phyloP scores from a whole-genome alignment of 1,140 invertebrate genomes.

The Lucilia sericata region DNA sequence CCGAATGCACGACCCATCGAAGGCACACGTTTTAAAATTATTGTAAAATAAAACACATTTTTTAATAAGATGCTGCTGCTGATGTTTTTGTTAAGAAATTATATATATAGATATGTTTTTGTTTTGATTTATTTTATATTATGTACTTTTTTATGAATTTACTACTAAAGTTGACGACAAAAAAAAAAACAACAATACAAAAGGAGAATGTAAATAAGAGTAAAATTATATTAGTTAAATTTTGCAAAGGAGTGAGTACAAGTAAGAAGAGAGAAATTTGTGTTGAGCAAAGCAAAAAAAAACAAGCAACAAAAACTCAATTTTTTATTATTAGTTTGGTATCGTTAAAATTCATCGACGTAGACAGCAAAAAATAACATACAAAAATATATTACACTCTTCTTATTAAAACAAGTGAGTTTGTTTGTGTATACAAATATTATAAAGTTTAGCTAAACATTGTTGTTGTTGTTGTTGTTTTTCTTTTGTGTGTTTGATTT shows the following conservation, averaged over 20 bases:
- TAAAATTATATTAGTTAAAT: too few species aligned
- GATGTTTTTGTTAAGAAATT: not conserved
- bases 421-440: not conserved
- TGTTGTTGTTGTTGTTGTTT: slow-evolving; percentile 4
- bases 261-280: too few species aligned
- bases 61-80: not conserved
- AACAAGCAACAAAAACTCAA: not conserved
- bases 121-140: slow-evolving; percentile 8
- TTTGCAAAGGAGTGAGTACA: too few species aligned
- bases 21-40: not conserved
- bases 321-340: slow-evolving; percentile 16
- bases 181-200: not conserved
- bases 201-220: not conserved
- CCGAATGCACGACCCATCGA: too few species aligned
- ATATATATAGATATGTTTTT: slow-evolving; percentile 27
- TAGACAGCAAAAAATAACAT: slow-evolving; percentile 29
- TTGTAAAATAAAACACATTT: too few species aligned
- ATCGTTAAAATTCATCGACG: slow-evolving; percentile 19
- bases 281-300: too few species aligned
- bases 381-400: slow-evolving; percentile 34
- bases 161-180: not conserved
- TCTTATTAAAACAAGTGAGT: too few species aligned
- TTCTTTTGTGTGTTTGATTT: slow-evolving; percentile 2
- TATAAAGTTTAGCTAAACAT: slow-evolving; percentile 25
- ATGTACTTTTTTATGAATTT: not conserved